A percentile compares a stretch with the other conserved stretches of the same genome.
Conservation (phyloP, 2,888 invertebrate genomes). For the Pristionchus entomophagus region DNA sequence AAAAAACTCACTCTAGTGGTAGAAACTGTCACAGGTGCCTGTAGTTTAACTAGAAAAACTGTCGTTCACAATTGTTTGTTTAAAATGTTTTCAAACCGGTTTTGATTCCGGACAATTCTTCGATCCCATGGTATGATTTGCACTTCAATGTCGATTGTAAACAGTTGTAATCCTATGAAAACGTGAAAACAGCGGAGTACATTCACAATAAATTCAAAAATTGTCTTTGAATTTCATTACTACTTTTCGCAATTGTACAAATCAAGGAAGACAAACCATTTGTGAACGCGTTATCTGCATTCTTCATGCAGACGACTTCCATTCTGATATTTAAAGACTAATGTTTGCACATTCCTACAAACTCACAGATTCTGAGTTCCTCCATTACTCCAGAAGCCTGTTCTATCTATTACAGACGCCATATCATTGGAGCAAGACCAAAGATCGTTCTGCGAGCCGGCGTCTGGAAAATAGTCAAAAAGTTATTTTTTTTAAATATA, state of each 20-base stretch:
- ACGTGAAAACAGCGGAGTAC: too few relatives aligned
- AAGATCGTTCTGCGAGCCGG: not conserved
- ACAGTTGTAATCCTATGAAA: too few relatives aligned
- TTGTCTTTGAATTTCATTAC: not conserved
- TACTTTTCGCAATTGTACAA: not conserved
- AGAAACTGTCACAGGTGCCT: not conserved
- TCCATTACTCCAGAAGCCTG: not conserved
- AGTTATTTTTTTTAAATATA: too few relatives aligned
- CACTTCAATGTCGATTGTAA: too few relatives aligned
- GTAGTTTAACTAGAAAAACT: too few relatives aligned
- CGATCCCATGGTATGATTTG: not conserved
- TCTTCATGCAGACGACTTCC: too few relatives aligned
- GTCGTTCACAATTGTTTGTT: not conserved
- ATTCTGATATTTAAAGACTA: not conserved
- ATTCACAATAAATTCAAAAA: too few relatives aligned
- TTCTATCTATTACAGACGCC: not conserved
- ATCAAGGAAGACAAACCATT: not conserved
- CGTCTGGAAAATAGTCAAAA: too few relatives aligned
- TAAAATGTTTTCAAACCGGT: not conserved
- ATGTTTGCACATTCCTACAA: not conserved
- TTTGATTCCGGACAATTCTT: not conserved
- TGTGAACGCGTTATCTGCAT: not conserved
- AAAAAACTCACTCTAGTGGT: not conserved
- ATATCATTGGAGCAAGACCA: not conserved
- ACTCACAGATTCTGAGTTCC: not conserved